Base-by-base conservation (phyloP, 2,797 vertebrate genomes). In the Urocyon cinereoargenteus region DNA sequence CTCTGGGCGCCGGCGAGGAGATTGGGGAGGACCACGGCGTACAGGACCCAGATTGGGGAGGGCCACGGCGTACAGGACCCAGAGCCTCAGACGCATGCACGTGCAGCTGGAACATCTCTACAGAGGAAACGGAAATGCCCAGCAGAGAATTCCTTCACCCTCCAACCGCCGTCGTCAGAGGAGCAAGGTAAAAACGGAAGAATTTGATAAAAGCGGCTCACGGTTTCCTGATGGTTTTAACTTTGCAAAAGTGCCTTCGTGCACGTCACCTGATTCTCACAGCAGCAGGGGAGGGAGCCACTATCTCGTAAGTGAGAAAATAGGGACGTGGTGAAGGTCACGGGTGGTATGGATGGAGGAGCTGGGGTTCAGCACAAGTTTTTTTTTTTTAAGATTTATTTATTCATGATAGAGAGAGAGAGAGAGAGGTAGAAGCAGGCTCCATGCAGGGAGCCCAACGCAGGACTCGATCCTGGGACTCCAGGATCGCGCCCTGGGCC, bases 121-220 rank as follows among this genome's bases (percentile, higher is more conserved):
- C 88, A 85, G 78, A 84, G 34, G 13, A 55, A 82, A 53, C 40
- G n/a, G 59, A 18, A 59, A 36, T 19, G n/a, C 59, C 53, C 61
- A 53, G 24, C 28, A 83, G 61, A 90, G 88, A 77, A 82, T 7
- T 22, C 31, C 34, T 86, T 86, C 34, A 55, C 79, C 45, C 9
- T 75, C 22, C 12, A 40, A 70, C 55, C 36, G 51, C 24, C 86
- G n/a, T 57, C 66, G 73, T 59, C 81, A 72, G 81, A 72, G 82
- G 92, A 78, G 90, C 55, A 95, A 45, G 1, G 45, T 57, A 66
- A 84, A 89, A 85, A 16, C 1, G 12, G 77, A 82, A 72, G 72
- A 82, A 92, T 86, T 92, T 87, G 51, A 90, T 89, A n/a, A 90
- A 94, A 94, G 81, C 81, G 73, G 68, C 68, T 95, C 81, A 51